Conservation (phyloP, 2,113 vertebrate genomes). For the Pipa parva region DNA sequence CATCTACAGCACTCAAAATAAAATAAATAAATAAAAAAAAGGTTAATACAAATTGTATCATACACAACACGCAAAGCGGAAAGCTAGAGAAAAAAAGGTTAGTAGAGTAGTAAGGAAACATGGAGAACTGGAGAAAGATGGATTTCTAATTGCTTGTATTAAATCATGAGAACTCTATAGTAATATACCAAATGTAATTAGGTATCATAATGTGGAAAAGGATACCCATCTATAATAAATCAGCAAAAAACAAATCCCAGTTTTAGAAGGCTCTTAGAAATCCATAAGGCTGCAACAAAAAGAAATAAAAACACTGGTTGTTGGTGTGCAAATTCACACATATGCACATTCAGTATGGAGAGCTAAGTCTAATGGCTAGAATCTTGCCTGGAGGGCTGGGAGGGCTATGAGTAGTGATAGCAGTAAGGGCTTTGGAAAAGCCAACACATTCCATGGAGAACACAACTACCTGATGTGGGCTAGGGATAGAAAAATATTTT, state of each 20-base stretch:
- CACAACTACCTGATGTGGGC: conserved; percentile 75
- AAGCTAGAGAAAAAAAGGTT: conserved; percentile 11
- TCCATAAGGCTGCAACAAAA: conserved; percentile 58
- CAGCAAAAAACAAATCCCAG: conserved; percentile 5
- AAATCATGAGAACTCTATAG: not conserved
- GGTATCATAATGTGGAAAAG: not conserved
- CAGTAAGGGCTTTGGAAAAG: conserved; percentile 74
- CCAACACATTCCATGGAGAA: conserved; percentile 81
- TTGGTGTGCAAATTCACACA: conserved; percentile 38
- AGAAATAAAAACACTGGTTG: conserved; percentile 37
- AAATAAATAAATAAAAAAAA: not conserved
- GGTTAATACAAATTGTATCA: not conserved
- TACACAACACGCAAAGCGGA: conserved; percentile 1
- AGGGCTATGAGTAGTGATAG: conserved; percentile 73
- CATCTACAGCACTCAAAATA: not conserved
- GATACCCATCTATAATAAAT: conserved; percentile 5
- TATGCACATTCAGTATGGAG: conserved; percentile 55
- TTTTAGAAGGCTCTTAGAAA: conserved; percentile 58
- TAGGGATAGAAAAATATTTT: conserved; percentile 76
- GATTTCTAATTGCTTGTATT: conserved; percentile 56
- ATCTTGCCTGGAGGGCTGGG: conserved; percentile 74
- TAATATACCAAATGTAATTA: not conserved
- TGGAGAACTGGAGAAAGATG: conserved; percentile 14
- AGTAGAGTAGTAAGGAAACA: conserved; percentile 28
- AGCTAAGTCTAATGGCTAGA: conserved; percentile 65